Evolutionary conservation across 2,797 vertebrate genomes (phyloP), one percentile per base, ranked within the genome.

Genomic region (Coracias cyanogaster): DNA sequence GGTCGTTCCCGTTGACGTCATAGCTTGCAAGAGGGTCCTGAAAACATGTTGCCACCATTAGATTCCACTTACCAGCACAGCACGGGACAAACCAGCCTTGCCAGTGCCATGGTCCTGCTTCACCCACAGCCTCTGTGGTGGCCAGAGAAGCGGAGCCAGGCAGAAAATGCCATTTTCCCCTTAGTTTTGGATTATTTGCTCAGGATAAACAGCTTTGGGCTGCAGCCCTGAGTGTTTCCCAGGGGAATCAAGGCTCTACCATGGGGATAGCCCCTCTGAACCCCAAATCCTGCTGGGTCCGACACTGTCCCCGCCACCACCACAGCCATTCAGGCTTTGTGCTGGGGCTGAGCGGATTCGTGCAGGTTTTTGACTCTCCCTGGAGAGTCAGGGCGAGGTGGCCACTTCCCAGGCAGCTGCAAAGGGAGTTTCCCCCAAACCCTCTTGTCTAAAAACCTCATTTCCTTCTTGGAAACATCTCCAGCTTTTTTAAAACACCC

Each of bases 21-120:
- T 98, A 98, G 88, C 98, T 98, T 7, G 98, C 98, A 4, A 97
- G 98, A 51, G 98, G 96, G 57, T 98, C 98, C 98, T 98, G 79
- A 74, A 96, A 95, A 84, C n/a, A 90, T 0, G 3, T 69, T 33
- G 43, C 45, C 55, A 49, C 28, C 37, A 1, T 96, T 65, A 96
- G 64, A 25, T 28, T 43, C 3, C 4, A 31, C 24, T 66, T 26
- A 20, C 13, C 24, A 60, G 22, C 12, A 24, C 31, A 8, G 24
- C 9, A 1, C 3, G 7, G 64, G 43, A 33, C 54, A 41, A 22
- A 72, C 31, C 0, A 6, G 49, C 49, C 60, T 49, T 3, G 1
- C 31, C 52, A 61, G 39, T 4, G 1, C 52, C 3, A 1, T 1
- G 3, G 54, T 35, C 60, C 49, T 6, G 10, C 60, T 46, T 80